Conservation (phyloP, 1,140 invertebrate genomes). For the Dreissena rostriformis region DNA sequence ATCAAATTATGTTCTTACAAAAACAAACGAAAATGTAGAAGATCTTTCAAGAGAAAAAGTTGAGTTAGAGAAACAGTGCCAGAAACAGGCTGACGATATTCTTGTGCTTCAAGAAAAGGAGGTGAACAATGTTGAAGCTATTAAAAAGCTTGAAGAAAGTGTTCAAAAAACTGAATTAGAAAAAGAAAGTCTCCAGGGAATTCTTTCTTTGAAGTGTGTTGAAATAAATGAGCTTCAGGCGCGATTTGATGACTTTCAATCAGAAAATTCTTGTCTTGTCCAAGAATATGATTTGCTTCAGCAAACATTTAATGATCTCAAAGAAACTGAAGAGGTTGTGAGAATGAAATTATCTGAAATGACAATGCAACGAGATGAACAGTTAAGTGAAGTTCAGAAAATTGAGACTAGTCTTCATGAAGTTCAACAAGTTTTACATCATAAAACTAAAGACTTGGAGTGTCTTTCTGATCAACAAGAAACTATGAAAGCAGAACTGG, state of each 20-base stretch:
- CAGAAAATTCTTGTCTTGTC: conserved; percentile 47
- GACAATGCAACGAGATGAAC: conserved; percentile 36
- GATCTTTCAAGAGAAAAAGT: conserved; percentile 10
- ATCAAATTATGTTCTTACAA: not conserved
- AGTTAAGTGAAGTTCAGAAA: not conserved
- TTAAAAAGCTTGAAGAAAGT: conserved; percentile 44
- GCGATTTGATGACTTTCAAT: conserved; percentile 51
- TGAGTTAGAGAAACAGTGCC: conserved; percentile 30
- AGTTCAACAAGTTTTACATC: not conserved
- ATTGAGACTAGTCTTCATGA: not conserved
- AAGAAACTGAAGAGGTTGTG: conserved; percentile 53
- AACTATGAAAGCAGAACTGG: not conserved
- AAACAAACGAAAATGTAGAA: not conserved
- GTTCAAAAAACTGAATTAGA: conserved; percentile 49
- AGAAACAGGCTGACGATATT: conserved; percentile 36
- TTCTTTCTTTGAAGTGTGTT: conserved; percentile 42
- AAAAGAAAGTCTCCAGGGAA: conserved; percentile 45
- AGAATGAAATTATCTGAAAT: conserved; percentile 51
- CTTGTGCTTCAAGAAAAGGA: conserved; percentile 44
- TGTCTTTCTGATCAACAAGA: no score
- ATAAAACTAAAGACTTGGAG: no score
- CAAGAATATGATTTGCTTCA: conserved; percentile 51
- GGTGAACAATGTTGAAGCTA: conserved; percentile 40
- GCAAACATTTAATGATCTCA: conserved; percentile 54
- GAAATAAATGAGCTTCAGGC: conserved; percentile 52